Evolutionary conservation across 64 coral and sea anemone species (phyloP).

Genomic region (Montipora foliosa): DNA sequence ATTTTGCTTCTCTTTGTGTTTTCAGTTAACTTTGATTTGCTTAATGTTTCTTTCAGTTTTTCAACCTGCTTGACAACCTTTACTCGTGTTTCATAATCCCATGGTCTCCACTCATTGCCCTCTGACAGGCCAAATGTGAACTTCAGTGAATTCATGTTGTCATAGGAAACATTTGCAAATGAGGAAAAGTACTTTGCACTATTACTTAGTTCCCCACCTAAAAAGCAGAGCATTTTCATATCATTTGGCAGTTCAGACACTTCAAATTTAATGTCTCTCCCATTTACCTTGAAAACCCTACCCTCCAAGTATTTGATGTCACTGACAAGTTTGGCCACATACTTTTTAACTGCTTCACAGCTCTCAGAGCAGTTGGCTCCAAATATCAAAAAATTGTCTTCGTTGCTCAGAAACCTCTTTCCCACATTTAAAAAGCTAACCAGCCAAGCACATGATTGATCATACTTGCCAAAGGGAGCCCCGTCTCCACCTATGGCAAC

Average conservation of each 20-base stretch:
- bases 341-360: slow-evolving; percentile 49
- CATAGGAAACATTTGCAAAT: not conserved
- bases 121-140: slow-evolving; percentile 26
- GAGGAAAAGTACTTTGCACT: too few relatives aligned
- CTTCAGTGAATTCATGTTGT: not conserved
- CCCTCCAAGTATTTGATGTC: slow-evolving; percentile 43
- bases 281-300: not conserved
- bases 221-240: too few relatives aligned
- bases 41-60: not conserved
- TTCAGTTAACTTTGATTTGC: not conserved
- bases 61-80: slow-evolving; percentile 32
- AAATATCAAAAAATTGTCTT: slow-evolving; percentile 22
- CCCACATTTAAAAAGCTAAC: too few relatives aligned
- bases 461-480: too few relatives aligned
- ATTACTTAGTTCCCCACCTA: too few relatives aligned
- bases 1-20: slow-evolving; percentile 18
- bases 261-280: too few relatives aligned
- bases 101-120: slow-evolving; percentile 32
- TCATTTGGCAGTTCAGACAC: too few relatives aligned
- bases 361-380: slow-evolving; percentile 54
- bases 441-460: too few relatives aligned
- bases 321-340: slow-evolving; percentile 44
- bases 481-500: too few relatives aligned
- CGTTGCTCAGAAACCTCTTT: too few relatives aligned
- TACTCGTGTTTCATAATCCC: slow-evolving; percentile 25